A percentile compares a stretch with the other conserved stretches of the same genome.
Evolutionary conservation across 2,797 vertebrate species (phyloP).

Genomic region (Enteromius treurensis): DNA sequence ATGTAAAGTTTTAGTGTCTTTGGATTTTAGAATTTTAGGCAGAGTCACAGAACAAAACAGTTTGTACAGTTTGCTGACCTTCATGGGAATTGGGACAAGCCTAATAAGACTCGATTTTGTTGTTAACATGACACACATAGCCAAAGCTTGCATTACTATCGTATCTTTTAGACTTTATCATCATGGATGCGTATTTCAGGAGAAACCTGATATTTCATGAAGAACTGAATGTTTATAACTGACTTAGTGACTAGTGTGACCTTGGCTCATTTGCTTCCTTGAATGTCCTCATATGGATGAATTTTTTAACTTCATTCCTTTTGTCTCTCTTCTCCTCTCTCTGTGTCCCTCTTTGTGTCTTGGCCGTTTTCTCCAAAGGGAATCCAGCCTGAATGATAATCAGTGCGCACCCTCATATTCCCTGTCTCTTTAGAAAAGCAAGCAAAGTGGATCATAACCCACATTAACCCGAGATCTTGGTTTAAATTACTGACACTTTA

Average conservation of each 20-base stretch:
- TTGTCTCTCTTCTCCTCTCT: slow-evolving; percentile 62
- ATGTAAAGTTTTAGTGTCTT: neutral
- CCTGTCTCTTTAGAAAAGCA: slow-evolving; percentile 39
- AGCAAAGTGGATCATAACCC: slow-evolving; percentile 51
- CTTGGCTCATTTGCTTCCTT: slow-evolving; percentile 35
- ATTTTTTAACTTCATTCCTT: slow-evolving; percentile 66
- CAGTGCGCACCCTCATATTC: slow-evolving; percentile 73
- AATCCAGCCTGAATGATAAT: slow-evolving; percentile 83
- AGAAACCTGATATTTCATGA: neutral
- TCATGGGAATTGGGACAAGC: neutral
- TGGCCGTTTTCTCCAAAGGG: slow-evolving; percentile 73
- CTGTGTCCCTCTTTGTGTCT: slow-evolving; percentile 52
- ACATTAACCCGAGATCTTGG: slow-evolving; percentile 52
- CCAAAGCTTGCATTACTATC: neutral
- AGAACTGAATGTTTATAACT: slow-evolving; percentile 7
- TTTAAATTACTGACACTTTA: slow-evolving; percentile 52
- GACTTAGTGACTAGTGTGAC: neutral
- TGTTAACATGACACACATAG: neutral
- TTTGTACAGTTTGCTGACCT: neutral
- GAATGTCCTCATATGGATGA: slow-evolving; percentile 22
- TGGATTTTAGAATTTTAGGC: neutral
- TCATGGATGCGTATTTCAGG: neutral
- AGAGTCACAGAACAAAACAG: neutral
- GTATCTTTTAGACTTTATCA: neutral
- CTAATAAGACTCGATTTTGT: neutral